These are phyloP conservation scores for Callyntrura guangdongensis DNA, from an alignment of 2,888 invertebrate genomes.

Conservation along the genomic window DNA sequence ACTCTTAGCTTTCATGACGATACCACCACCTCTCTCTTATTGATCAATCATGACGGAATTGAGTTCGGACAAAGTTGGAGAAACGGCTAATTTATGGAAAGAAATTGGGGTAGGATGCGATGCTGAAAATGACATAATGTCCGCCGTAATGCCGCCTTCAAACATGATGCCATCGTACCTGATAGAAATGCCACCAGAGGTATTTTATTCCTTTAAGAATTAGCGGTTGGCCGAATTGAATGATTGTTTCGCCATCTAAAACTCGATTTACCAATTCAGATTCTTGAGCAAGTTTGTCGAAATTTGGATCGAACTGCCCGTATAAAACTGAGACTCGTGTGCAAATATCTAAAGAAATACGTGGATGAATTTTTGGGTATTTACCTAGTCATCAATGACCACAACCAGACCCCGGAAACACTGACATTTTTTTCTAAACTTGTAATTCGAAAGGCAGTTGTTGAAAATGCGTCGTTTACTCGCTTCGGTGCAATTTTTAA, in stretches of 20 bases:
- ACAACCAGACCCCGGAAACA: not conserved
- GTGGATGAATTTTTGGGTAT: constrained; percentile 61
- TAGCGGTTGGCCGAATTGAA: too few relatives aligned
- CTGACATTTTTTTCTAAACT: constrained; percentile 37
- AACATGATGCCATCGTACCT: not conserved
- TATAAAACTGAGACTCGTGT: constrained; percentile 16
- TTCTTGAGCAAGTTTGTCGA: constrained; percentile 39
- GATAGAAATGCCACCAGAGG: constrained; percentile 57
- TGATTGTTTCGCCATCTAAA: too few relatives aligned
- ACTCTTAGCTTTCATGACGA: not conserved
- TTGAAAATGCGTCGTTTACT: not conserved
- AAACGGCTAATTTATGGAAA: too few relatives aligned
- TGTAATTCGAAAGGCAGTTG: constrained; percentile 46
- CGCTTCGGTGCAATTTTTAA: constrained; percentile 13
- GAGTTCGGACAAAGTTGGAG: too few relatives aligned
- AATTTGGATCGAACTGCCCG: constrained; percentile 35
- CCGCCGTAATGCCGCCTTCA: not conserved
- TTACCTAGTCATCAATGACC: constrained; percentile 45
- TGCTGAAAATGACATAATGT: not conserved
- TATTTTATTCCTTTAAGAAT: constrained; percentile 15
- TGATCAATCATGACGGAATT: too few relatives aligned
- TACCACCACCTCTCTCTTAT: not conserved
- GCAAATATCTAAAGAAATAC: not conserved
- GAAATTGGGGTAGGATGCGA: constrained; percentile 2
- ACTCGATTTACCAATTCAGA: not conserved